Base-by-base conservation (phyloP, 1,140 invertebrate species). In the Scaptomyza pallida region DNA sequence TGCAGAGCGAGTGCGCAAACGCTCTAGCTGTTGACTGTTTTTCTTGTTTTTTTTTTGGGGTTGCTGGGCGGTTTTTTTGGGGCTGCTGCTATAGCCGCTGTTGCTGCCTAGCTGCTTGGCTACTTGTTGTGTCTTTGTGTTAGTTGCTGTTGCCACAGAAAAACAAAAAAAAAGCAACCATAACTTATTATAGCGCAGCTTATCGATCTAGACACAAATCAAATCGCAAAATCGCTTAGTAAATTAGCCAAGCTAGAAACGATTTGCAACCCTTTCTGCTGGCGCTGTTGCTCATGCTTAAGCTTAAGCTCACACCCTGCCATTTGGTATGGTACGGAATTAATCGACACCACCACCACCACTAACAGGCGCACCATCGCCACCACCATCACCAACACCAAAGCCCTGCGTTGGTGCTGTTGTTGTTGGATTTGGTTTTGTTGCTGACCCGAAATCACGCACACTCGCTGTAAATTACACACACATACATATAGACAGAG, bases 391-490 rank as follows among this genome's bases (percentile, higher is more conserved):
- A 59, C 9, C n/a, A 30, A 26, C 52, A 60, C 41, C 55, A 26
- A 16, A 63, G 62, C 23, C 5, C 23, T 26, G 23, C 23, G 23
- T 26, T 26, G 23, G 23, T 26, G 23, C 6, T 26, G 23, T 63
- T 70, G 23, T 26, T 26, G 23, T 63, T 70, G 70, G 5, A 15
- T 48, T 43, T 61, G 70, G 23, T 50, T 51, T 64, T 55, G 74
- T 65, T 73, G 74, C 64, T 85, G 81, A 86, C 81, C 81, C 81
- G 81, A 86, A 86, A 86, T 86, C 81, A 86, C 81, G 81, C 82
- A 86, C 78, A 86, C 81, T 86, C 81, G 81, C 81, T 86, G 81
- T 81, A 86, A 86, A 88, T 86, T 85, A 88, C 82, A 86, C 78
- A 77, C 69, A 79, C 50, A 73, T 30, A 61, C 16, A 63, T 5